These are phyloP conservation scores for Gerris lacustris DNA, from an alignment of 2,888 invertebrate species.

Conservation along the genomic window DNA sequence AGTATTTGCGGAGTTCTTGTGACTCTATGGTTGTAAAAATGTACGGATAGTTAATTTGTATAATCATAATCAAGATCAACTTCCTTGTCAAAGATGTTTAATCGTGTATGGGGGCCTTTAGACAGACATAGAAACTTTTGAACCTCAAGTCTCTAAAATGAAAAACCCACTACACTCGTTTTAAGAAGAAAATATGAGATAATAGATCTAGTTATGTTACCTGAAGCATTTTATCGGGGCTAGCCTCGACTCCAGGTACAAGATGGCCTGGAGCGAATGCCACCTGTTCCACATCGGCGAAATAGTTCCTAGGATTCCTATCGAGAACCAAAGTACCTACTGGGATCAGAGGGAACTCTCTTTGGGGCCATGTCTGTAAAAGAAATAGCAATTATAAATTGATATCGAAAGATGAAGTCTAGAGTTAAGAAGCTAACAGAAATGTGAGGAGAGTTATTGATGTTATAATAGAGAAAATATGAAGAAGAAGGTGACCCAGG, in stretches of 20 bases:
- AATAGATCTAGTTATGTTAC: constrained; percentile 25
- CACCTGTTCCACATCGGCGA: constrained; percentile 42
- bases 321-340: constrained; percentile 42
- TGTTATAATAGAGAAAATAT: neutral
- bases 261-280: constrained; percentile 41
- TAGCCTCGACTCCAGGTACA: constrained; percentile 43
- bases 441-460: constrained; percentile 1
- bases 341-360: constrained; percentile 40
- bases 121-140: no score
- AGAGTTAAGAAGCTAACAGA: neutral
- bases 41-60: no score
- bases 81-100: no score
- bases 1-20: no score
- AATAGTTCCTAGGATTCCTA: constrained; percentile 42
- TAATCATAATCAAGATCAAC: no score
- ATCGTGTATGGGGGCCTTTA: no score
- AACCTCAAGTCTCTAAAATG: no score
- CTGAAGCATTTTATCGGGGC: constrained; percentile 44
- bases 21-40: no score
- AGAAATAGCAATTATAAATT: neutral
- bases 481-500: neutral
- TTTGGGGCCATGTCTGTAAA: constrained; percentile 38
- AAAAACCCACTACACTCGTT: no score
- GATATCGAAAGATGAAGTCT: neutral
- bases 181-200: neutral